These are phyloP conservation scores for Camptogramma bilineatum DNA, from an alignment of 2,888 invertebrate genomes.

Conservation along the genomic window DNA sequence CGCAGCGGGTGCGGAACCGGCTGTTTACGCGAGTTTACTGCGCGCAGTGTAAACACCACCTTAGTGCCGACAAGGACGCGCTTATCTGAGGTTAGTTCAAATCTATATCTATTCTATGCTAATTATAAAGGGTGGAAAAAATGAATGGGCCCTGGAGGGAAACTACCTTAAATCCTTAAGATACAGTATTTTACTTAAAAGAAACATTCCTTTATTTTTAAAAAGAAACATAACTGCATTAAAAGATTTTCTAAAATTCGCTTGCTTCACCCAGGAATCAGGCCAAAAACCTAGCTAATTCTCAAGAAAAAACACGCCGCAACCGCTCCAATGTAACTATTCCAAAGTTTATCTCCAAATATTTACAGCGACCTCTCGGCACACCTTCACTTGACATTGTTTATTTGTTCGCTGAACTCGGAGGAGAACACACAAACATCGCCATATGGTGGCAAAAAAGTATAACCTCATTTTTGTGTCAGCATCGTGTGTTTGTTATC, in stretches of 20 bases:
- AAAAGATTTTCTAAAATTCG: too few species aligned
- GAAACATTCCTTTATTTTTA: too few species aligned
- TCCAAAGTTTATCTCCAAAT: conserved; percentile 51
- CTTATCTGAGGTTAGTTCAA: conserved; percentile 5
- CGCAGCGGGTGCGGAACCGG: conserved; percentile 73
- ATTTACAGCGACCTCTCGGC: conserved; percentile 52
- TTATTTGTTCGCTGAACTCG: conserved; percentile 53
- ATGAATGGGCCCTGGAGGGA: too few species aligned
- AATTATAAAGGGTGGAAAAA: too few species aligned
- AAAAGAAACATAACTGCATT: too few species aligned
- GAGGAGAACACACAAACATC: conserved; percentile 41
- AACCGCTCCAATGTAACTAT: conserved; percentile 52
- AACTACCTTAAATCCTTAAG: too few species aligned
- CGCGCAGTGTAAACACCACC: conserved; percentile 56
- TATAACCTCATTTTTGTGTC: conserved; percentile 43
- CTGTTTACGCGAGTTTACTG: conserved; percentile 69
- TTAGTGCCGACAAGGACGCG: conserved; percentile 35
- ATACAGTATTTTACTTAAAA: too few species aligned
- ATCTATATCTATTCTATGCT: background rate
- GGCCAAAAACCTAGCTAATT: background rate
- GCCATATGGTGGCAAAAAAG: conserved; percentile 58
- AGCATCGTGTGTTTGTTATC: conserved; percentile 31
- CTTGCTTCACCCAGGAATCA: too few species aligned
- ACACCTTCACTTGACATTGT: conserved; percentile 55
- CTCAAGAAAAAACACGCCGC: conserved; percentile 21